Percentiles rank a stretch among this genome's conserved stretches.
Evolutionary conservation across 1,140 invertebrate species (phyloP).

Genomic region (Coenobita brevimanus): DNA sequence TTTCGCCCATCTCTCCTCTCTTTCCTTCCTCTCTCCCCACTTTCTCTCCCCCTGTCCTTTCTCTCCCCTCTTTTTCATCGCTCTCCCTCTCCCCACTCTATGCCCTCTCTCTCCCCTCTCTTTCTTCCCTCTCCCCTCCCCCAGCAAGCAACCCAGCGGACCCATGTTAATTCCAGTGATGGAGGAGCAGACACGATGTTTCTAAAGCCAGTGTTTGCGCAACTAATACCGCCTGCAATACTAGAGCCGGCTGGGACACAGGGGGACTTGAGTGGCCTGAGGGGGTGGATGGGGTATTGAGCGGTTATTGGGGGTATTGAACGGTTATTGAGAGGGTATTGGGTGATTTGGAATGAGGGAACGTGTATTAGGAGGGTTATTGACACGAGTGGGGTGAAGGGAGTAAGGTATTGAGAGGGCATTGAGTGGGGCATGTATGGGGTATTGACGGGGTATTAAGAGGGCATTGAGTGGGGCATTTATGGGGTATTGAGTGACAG

Average conservation of each 20-base stretch:
- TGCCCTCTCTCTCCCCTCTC: conserved; percentile 2
- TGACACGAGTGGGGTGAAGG: no score
- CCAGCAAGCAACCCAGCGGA: conserved; percentile 34
- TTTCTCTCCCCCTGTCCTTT: neutral
- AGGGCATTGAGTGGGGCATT: no score
- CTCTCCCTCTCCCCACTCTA: neutral
- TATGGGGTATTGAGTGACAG: no score
- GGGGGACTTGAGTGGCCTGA: neutral
- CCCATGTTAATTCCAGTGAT: conserved; percentile 55
- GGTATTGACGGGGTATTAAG: no score
- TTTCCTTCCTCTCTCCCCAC: neutral
- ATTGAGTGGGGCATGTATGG: no score
- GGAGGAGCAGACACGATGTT: conserved; percentile 55
- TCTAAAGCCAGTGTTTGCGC: conserved; percentile 56
- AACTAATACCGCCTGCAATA: conserved; percentile 55
- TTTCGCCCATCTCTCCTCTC: neutral
- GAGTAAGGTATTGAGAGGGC: no score
- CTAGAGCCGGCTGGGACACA: conserved; percentile 46
- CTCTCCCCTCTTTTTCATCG: neutral
- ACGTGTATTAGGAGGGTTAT: no score
- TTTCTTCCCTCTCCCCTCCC: conserved; percentile 16
- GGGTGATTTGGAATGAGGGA: no score
- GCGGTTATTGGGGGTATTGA: no score
- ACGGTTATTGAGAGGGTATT: no score
- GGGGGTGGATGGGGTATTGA: no score